phyloP scores from a whole-genome alignment of 2,888 invertebrate species.

The Caradrina clavipalpis region DNA sequence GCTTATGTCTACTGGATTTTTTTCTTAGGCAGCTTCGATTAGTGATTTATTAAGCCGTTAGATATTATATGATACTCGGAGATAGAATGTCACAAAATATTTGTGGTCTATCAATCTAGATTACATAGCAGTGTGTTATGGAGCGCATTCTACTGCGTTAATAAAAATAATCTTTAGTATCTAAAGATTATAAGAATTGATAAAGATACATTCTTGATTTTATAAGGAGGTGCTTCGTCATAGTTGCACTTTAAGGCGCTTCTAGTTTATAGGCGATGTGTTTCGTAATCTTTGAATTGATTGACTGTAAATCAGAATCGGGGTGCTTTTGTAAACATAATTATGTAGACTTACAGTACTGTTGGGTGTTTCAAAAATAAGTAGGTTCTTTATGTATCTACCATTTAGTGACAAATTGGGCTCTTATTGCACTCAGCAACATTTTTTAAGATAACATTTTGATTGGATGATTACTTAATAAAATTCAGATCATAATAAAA shows the following conservation, averaged over 20 bases:
- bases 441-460: no score
- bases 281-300: conserved; percentile 7
- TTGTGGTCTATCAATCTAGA: conserved; percentile 58
- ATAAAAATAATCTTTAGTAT: conserved; percentile 62
- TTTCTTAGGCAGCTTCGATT: conserved; percentile 37
- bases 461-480: no score
- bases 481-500: no score
- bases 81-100: conserved; percentile 63
- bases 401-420: no score
- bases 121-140: conserved; percentile 52
- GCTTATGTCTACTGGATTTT: conserved; percentile 42
- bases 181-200: conserved; percentile 55
- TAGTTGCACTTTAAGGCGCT: conserved; percentile 23
- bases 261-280: conserved; percentile 1
- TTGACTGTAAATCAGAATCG: background rate
- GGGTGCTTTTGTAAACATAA: no score
- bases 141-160: conserved; percentile 55
- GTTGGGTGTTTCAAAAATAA: no score
- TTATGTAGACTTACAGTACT: no score
- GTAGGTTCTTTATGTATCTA: no score
- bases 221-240: conserved; percentile 43
- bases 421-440: no score
- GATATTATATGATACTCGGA: conserved; percentile 60
- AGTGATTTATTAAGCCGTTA: conserved; percentile 67
- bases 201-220: conserved; percentile 57